These are phyloP conservation scores for Apostichopus leukothele DNA, from an alignment of 53 echinoderm and acorn worm species.

Conservation along the genomic window DNA sequence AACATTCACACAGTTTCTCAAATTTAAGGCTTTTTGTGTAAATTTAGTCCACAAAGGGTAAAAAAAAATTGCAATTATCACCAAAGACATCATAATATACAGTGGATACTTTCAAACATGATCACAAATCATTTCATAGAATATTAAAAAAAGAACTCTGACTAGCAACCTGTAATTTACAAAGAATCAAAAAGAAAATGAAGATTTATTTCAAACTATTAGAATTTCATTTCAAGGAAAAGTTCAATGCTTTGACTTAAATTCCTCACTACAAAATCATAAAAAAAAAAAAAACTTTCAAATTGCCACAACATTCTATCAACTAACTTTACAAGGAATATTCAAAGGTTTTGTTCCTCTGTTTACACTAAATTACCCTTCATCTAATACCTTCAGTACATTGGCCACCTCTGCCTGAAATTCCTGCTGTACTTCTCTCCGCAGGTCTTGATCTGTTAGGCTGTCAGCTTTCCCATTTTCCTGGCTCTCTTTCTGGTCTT, in stretches of 20 bases:
- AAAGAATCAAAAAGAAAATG: not conserved
- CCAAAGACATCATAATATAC: constrained; percentile 18
- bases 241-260: constrained; percentile 4
- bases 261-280: constrained; percentile 8
- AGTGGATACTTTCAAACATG: not conserved
- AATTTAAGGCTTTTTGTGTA: not conserved
- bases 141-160: not conserved
- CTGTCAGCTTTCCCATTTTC: not conserved
- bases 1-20: not conserved
- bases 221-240: constrained; percentile 37
- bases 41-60: not conserved
- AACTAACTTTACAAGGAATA: constrained; percentile 18
- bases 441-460: constrained; percentile 28
- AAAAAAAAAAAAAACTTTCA: not conserved
- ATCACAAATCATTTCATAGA: constrained; percentile 18
- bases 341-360: not conserved
- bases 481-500: not conserved
- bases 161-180: constrained; percentile 25
- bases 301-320: constrained; percentile 39
- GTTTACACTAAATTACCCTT: constrained; percentile 7
- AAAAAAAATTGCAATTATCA: constrained; percentile 9
- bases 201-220: constrained; percentile 29
- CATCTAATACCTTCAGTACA: constrained; percentile 42
- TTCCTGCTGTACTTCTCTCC: constrained; percentile 43
- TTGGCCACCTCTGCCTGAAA: constrained; percentile 46